A percentile compares a stretch with the other conserved stretches of the same genome.
phyloP scores from a whole-genome alignment of 2,888 invertebrate genomes.

The Sisyra nigra region DNA sequence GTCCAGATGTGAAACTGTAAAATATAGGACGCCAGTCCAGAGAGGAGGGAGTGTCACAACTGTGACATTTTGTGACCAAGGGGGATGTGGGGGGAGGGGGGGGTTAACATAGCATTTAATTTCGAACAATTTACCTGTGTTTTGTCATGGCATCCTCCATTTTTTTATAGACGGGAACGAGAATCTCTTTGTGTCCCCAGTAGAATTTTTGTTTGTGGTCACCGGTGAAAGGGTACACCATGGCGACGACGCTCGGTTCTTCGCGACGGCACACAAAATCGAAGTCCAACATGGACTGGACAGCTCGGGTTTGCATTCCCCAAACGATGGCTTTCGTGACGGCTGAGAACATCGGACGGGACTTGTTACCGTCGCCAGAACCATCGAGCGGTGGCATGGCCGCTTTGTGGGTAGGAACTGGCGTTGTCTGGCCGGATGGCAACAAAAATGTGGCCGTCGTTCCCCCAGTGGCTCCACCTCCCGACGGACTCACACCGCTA shows the following conservation, averaged over 20 bases:
- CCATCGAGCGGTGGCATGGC: slow-evolving; percentile 2
- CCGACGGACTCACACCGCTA: slow-evolving; percentile 27
- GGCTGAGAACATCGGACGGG: slow-evolving; percentile 54
- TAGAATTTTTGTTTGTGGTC: slow-evolving; percentile 99
- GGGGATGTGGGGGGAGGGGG: no score
- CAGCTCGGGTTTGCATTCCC: slow-evolving; percentile 98
- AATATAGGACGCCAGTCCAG: no score
- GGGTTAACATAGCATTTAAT: no score
- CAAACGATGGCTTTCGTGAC: slow-evolving; percentile 88
- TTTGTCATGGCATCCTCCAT: slow-evolving; percentile 94
- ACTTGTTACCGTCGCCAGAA: not conserved
- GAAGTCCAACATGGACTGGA: slow-evolving; percentile 92
- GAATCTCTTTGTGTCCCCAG: slow-evolving; percentile 96
- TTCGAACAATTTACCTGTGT: slow-evolving; percentile 44
- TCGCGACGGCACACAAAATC: slow-evolving; percentile 83
- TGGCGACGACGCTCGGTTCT: slow-evolving; percentile 86
- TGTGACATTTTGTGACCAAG: no score
- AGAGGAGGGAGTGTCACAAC: no score
- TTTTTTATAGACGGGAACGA: slow-evolving; percentile 86
- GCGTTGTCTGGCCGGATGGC: slow-evolving; percentile 46
- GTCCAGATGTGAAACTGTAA: no score
- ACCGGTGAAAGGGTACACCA: slow-evolving; percentile 96
- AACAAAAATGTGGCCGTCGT: slow-evolving; percentile 84
- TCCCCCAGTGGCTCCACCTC: slow-evolving; percentile 41
- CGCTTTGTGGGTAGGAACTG: slow-evolving; percentile 10